Conservation (phyloP, 2,113 vertebrate genomes). For the Phycodurus eques region DNA sequence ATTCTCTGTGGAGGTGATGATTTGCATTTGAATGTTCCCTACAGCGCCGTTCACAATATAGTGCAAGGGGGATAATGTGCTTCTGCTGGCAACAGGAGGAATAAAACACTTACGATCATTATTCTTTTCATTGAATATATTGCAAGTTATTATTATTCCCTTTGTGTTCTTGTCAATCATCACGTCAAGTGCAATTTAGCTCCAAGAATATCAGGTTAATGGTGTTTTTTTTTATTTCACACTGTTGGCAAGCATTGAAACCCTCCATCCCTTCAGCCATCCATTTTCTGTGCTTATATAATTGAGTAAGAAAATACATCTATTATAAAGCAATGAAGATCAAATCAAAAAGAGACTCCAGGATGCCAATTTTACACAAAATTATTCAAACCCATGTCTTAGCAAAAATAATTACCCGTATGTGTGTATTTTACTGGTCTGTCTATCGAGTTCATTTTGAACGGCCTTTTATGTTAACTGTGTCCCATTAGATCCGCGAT, state of each 20-base stretch:
- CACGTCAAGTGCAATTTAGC: not conserved
- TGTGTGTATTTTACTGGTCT: too few species aligned
- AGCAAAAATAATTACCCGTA: too few species aligned
- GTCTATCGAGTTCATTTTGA: not conserved
- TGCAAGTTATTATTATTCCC: not conserved
- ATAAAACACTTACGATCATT: conserved; percentile 36
- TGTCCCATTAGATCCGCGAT: not conserved
- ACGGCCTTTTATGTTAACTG: not conserved
- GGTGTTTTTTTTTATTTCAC: too few species aligned
- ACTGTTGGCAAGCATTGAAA: too few species aligned
- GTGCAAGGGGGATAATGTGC: not conserved
- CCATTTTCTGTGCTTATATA: too few species aligned
- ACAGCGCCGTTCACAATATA: conserved; percentile 15
- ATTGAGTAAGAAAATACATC: too few species aligned
- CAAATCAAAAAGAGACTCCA: too few species aligned
- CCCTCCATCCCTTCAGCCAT: too few species aligned
- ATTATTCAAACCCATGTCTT: too few species aligned
- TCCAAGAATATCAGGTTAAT: not conserved
- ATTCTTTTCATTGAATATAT: conserved; percentile 29
- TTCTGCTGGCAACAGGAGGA: conserved; percentile 16
- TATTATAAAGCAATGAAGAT: too few species aligned
- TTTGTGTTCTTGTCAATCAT: conserved; percentile 1
- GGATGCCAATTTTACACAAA: too few species aligned
- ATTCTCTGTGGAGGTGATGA: conserved; percentile 35
- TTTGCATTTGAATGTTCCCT: conserved; percentile 46